phyloP scores from a whole-genome alignment of 1,140 invertebrate species.

The Sitodiplosis mosellana region DNA sequence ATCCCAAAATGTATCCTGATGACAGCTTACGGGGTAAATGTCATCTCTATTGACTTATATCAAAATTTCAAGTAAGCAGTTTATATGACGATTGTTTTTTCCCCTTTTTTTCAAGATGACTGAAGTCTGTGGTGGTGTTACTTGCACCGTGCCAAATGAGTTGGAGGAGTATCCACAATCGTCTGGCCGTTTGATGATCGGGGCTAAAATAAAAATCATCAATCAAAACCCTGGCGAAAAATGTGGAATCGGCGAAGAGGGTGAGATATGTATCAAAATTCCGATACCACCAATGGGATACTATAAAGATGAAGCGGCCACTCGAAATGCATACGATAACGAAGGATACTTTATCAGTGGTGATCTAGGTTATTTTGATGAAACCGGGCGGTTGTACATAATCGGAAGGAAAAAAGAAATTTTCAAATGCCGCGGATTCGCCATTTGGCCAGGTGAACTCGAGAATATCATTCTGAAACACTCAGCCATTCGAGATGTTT shows the following conservation, averaged over 20 bases:
- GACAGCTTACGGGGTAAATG: no score
- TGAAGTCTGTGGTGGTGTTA: no score
- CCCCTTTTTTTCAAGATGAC: no score
- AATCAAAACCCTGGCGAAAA: neutral
- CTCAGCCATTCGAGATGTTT: slow-evolving; percentile 38
- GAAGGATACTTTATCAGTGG: slow-evolving; percentile 44
- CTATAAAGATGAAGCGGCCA: neutral
- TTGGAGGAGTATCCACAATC: no score
- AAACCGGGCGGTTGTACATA: slow-evolving; percentile 37
- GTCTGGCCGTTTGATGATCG: no score
- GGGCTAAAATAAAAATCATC: neutral
- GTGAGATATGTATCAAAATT: neutral
- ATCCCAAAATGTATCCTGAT: no score
- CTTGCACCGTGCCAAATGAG: no score
- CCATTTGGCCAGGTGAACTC: slow-evolving; percentile 11
- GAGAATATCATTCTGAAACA: slow-evolving; percentile 34
- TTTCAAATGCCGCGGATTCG: slow-evolving; percentile 38
- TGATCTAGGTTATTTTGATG: slow-evolving; percentile 42
- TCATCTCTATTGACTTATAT: no score
- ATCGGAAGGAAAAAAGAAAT: slow-evolving; percentile 48
- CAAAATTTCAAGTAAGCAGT: no score
- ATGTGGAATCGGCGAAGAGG: neutral
- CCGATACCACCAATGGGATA: neutral
- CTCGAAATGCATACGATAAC: slow-evolving; percentile 17
- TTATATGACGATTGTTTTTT: no score